These are phyloP conservation scores for Aphidius gifuensis DNA, from an alignment of 1,140 invertebrate species.

Conservation along the genomic window DNA sequence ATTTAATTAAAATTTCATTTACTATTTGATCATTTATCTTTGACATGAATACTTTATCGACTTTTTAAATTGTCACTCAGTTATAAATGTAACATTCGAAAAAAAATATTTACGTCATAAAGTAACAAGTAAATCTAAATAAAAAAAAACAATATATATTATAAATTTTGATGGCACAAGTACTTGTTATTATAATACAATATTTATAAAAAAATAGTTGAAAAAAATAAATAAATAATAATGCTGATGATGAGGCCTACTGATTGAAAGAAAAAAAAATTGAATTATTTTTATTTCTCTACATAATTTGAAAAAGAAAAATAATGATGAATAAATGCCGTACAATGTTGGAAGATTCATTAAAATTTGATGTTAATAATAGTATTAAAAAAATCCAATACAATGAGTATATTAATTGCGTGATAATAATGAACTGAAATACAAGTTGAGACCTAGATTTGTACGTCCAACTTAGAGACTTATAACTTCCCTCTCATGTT, in stretches of 20 bases:
- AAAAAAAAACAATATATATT: too few species aligned
- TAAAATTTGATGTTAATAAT: slow-evolving; percentile 7
- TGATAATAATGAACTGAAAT: slow-evolving; percentile 6
- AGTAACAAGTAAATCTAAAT: too few species aligned
- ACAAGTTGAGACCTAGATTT: slow-evolving; percentile 5
- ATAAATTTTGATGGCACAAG: too few species aligned
- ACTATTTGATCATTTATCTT: too few species aligned
- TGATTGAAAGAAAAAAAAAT: background rate
- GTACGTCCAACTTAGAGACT: background rate
- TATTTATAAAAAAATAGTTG: too few species aligned
- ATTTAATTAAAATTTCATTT: too few species aligned
- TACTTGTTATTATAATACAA: too few species aligned
- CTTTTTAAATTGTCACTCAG: too few species aligned
- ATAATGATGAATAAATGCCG: background rate
- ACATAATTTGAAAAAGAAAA: background rate
- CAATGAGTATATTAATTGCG: slow-evolving; percentile 9
- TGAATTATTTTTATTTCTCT: background rate
- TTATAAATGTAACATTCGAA: too few species aligned
- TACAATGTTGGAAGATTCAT: background rate
- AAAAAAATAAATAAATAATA: background rate
- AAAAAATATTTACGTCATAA: too few species aligned
- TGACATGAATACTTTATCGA: too few species aligned
- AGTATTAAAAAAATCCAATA: background rate
- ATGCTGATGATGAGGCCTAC: background rate
- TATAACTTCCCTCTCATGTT: too few species aligned